Evolutionary conservation across 2,113 vertebrate genomes (phyloP).

Genomic region (Amblyornis subalaris): DNA sequence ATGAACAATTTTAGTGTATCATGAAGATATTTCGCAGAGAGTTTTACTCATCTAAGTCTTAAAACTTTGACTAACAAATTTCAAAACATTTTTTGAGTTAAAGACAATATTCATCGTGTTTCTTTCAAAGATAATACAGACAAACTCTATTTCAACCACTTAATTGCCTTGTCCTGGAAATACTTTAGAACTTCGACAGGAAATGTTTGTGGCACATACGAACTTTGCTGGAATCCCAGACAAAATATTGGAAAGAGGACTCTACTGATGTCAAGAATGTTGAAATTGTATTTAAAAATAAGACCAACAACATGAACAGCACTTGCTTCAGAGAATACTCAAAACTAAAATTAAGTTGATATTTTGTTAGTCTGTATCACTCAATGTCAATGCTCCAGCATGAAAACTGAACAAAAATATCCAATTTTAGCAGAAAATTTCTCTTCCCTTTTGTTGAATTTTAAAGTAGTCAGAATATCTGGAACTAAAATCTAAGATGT

Average conservation of each 20-base stretch:
- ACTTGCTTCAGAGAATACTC: neutral
- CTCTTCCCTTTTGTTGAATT: neutral
- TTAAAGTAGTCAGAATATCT: neutral
- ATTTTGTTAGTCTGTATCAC: neutral
- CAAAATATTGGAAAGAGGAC: neutral
- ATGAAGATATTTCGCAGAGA: rapidly evolving
- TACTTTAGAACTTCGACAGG: neutral
- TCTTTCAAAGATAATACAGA: neutral
- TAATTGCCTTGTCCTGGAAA: neutral
- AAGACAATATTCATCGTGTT: neutral
- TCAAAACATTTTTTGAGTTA: neutral
- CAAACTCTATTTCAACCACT: neutral
- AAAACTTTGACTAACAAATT: neutral
- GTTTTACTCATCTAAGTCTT: neutral
- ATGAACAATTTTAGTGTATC: neutral
- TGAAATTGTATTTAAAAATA: neutral
- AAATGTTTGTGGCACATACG: neutral
- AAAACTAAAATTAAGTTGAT: neutral
- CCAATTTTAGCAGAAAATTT: neutral
- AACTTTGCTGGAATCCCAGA: neutral
- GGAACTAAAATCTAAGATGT: neutral
- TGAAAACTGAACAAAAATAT: neutral
- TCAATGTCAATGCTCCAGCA: neutral
- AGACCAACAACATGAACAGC: neutral
- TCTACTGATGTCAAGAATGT: neutral